Percentiles rank a stretch among this genome's conserved stretches.
Conservation (phyloP, 2,888 invertebrate species). For the Epinotia brunnichana region DNA sequence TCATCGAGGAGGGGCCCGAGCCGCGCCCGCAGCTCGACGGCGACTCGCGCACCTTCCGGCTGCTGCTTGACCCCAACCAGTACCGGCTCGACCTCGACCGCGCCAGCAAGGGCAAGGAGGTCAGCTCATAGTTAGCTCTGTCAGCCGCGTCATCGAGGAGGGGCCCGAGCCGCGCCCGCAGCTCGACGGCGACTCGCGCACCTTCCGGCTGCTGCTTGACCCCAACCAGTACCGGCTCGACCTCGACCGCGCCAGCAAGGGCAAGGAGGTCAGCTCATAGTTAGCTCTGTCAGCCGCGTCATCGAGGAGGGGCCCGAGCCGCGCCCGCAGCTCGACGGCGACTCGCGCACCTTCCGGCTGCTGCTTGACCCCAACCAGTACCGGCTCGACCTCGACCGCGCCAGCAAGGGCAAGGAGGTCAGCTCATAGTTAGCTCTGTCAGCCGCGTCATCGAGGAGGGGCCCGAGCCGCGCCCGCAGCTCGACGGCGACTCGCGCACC, state of each 20-base stretch:
- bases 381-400: too few species aligned
- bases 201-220: slow-evolving; percentile 96
- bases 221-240: slow-evolving; percentile 98
- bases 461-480: too few species aligned
- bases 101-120: slow-evolving; percentile 91
- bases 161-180: slow-evolving; percentile 87
- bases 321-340: too few species aligned
- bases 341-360: too few species aligned
- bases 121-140: slow-evolving; percentile 55
- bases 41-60: slow-evolving; percentile 95
- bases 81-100: slow-evolving; percentile 96
- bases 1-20: slow-evolving; percentile 90
- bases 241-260: slow-evolving; percentile 92
- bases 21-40: slow-evolving; percentile 91
- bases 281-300: background rate
- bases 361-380: too few species aligned
- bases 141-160: slow-evolving; percentile 86
- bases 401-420: too few species aligned
- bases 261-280: slow-evolving; percentile 86
- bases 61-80: slow-evolving; percentile 98
- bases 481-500: too few species aligned
- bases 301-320: too few species aligned
- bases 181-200: slow-evolving; percentile 94
- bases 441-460: too few species aligned
- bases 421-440: too few species aligned